Base-by-base conservation (phyloP, 1,140 invertebrate genomes). In the Aphaenogaster ashmeadi region DNA sequence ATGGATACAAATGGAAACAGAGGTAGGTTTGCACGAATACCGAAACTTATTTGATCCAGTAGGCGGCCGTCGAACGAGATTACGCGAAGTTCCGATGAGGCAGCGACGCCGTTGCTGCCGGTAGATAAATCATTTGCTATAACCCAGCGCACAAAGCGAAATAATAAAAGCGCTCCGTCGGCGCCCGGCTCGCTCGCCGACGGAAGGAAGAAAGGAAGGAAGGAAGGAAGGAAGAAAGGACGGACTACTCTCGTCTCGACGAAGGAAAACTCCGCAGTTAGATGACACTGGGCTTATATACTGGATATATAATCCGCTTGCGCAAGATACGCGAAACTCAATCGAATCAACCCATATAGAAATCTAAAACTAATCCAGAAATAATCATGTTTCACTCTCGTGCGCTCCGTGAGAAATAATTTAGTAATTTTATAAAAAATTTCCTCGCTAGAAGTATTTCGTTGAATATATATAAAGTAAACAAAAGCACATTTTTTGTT, bases 51-150 rank as follows among this genome's bases (percentile, higher is more conserved):
- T 91, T 87, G 90, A 90, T 90, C 72, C 77, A 47, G 72, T 72
- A 77, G 77, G 88, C 86, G n/a, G 41, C 80, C 67, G 89, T 92
- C 89, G 90, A 93, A 94, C 90, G 80, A 91, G 91, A 93, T 94
- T 93, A 93, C 92, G 21, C 58, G 21, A 89, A 93, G 75, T 93
- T 93, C 69, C 79, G 60, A 69, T 78, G 79, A 89, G 87, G 41
- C 84, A 84, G 75, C 58, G 67, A 71, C 58, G 60, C 66, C 72
- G 60, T 79, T 69, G 86, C 66, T 69, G 88, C 88, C 38, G 87
- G 69, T 66, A 86, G 88, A 93, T 94, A 91, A 93, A 93, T 94
- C 93, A 93, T 93, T 93, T 90, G 90, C 87, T 88, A 85, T 87
- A 90, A 84, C 71, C 50, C 66, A 64, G 60, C 36, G 36, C 64